Conservation (phyloP, 2,113 vertebrate species). For the Ivindomyrus marchei region DNA sequence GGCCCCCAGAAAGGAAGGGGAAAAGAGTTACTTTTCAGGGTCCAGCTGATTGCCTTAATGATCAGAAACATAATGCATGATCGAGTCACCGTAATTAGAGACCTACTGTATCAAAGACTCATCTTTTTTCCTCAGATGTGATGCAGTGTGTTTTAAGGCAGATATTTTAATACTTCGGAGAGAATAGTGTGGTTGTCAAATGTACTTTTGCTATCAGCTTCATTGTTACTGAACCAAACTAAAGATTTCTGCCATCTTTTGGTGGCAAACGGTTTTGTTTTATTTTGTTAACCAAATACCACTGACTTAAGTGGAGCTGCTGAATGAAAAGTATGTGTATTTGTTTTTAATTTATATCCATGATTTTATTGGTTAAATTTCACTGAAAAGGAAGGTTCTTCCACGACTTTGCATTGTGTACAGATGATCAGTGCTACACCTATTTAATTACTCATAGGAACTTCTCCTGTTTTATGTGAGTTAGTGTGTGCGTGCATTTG, state of each 20-base stretch:
- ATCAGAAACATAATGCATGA: slow-evolving; percentile 5
- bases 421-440: neutral
- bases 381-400: neutral
- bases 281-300: slow-evolving; percentile 21
- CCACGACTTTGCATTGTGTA: neutral
- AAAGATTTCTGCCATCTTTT: neutral
- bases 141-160: slow-evolving; percentile 5
- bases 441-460: neutral
- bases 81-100: neutral
- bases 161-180: neutral
- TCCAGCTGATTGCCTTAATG: slow-evolving; percentile 16
- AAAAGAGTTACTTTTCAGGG: neutral
- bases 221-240: slow-evolving; percentile 9
- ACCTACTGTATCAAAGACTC: neutral
- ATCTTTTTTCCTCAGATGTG: neutral
- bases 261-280: neutral
- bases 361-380: neutral
- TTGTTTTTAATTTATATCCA: neutral
- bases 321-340: slow-evolving; percentile 1
- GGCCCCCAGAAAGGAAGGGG: neutral
- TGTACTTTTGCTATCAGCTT: neutral
- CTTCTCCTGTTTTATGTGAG: neutral
- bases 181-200: neutral
- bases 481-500: neutral
- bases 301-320: slow-evolving; percentile 16